These are phyloP conservation scores for Chrysodeixis includens DNA, from an alignment of 2,888 invertebrate genomes.

Conservation along the genomic window DNA sequence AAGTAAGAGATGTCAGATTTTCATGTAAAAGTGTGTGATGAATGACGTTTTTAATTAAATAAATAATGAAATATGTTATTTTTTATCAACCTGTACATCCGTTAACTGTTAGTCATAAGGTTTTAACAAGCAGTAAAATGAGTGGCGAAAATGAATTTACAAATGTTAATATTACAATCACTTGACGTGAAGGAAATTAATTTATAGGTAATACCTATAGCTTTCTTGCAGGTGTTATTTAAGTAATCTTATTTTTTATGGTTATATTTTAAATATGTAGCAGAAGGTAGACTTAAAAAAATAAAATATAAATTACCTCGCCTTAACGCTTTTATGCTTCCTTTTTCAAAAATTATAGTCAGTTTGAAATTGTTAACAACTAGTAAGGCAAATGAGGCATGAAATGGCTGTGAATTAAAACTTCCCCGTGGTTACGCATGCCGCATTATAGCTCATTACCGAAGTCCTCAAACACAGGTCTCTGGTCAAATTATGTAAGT, in stretches of 20 bases:
- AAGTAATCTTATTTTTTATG: too few species aligned
- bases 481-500: conserved; percentile 58
- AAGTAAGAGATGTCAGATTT: conserved; percentile 35
- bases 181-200: background rate
- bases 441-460: conserved; percentile 67
- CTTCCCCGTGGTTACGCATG: conserved; percentile 45
- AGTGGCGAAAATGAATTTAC: background rate
- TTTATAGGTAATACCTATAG: background rate
- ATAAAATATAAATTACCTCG: background rate
- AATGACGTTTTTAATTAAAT: conserved; percentile 28
- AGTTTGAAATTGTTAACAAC: conserved; percentile 59
- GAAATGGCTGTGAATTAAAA: conserved; percentile 64
- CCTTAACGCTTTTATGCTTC: conserved; percentile 16
- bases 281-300: background rate
- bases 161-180: background rate
- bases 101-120: conserved; percentile 18
- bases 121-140: too few species aligned
- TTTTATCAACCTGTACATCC: conserved; percentile 27
- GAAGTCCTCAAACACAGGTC: conserved; percentile 58
- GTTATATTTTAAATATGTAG: too few species aligned
- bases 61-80: conserved; percentile 19
- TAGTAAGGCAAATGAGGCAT: conserved; percentile 60
- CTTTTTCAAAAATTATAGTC: conserved; percentile 47
- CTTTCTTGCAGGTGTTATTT: too few species aligned
- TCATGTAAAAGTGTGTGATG: conserved; percentile 32